Conservation (phyloP, 1,140 invertebrate species). For the Cotesia typhae region DNA sequence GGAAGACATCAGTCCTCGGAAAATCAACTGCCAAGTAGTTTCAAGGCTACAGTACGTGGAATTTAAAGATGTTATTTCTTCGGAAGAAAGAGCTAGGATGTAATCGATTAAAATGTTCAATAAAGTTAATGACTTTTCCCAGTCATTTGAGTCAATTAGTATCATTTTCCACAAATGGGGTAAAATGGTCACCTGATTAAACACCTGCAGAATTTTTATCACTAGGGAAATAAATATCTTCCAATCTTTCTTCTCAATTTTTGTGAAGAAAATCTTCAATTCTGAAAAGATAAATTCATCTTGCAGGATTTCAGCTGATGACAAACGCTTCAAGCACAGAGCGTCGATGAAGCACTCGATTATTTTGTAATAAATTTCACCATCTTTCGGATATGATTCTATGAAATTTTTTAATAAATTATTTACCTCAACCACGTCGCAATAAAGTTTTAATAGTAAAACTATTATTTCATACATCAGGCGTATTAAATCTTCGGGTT, state of each 20-base stretch:
- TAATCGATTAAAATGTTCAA: neutral
- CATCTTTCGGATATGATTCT: too few species aligned
- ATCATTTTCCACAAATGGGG: slow-evolving; percentile 10
- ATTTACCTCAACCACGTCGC: neutral
- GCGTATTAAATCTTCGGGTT: neutral
- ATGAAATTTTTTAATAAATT: neutral
- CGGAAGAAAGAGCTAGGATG: neutral
- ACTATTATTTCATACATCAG: slow-evolving; percentile 1
- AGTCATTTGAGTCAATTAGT: neutral
- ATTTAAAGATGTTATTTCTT: neutral
- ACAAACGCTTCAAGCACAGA: neutral
- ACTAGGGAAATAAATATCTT: neutral
- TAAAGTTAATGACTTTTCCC: slow-evolving; percentile 20
- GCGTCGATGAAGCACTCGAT: neutral
- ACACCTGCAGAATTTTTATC: neutral
- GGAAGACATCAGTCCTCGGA: slow-evolving; percentile 41
- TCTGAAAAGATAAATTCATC: too few species aligned
- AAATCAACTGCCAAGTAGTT: slow-evolving; percentile 47
- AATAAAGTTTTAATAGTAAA: slow-evolving; percentile 1
- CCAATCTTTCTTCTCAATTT: neutral
- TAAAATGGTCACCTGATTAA: neutral
- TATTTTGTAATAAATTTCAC: neutral
- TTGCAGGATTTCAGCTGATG: neutral
- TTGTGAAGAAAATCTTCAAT: neutral
- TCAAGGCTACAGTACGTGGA: slow-evolving; percentile 16